Percentiles rank a stretch among this genome's conserved stretches.
Evolutionary conservation across 64 coral and sea anemone species (phyloP).

Genomic region (Hydrozoanthus tunicans): DNA sequence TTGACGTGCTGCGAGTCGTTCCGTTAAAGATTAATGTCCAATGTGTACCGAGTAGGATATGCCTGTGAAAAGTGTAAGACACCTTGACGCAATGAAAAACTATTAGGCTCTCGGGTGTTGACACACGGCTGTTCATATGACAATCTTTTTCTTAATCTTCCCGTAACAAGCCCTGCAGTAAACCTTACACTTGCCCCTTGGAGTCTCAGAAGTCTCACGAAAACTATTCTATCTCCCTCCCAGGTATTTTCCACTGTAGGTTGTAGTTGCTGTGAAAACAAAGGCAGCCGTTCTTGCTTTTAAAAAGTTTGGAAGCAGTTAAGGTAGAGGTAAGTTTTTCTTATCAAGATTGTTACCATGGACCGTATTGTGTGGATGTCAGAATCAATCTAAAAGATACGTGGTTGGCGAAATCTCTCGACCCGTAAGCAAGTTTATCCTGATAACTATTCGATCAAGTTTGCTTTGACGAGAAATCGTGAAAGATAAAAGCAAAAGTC

Average conservation of each 20-base stretch:
- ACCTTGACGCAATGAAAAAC: slow-evolving; percentile 60
- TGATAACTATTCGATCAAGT: slow-evolving; percentile 8
- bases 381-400: slow-evolving; percentile 30
- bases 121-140: slow-evolving; percentile 43
- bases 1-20: not conserved
- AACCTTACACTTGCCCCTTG: not conserved
- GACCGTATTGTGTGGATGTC: slow-evolving; percentile 28
- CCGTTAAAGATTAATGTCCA: slow-evolving; percentile 26
- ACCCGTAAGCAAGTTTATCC: slow-evolving; percentile 6
- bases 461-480: not conserved
- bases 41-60: slow-evolving; percentile 16
- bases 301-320: slow-evolving; percentile 3
- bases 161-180: slow-evolving; percentile 20
- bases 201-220: slow-evolving; percentile 25
- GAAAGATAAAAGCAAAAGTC: not conserved
- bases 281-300: not conserved
- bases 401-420: not conserved
- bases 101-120: slow-evolving; percentile 44
- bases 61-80: slow-evolving; percentile 28
- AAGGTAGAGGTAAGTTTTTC: slow-evolving; percentile 31
- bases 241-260: not conserved
- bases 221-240: not conserved
- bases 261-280: not conserved
- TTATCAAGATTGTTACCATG: slow-evolving; percentile 59
- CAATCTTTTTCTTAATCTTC: slow-evolving; percentile 44